Evolutionary conservation across 2,888 invertebrate species (phyloP), one percentile per base, ranked within the genome.

Genomic region (Unio delphinus): DNA sequence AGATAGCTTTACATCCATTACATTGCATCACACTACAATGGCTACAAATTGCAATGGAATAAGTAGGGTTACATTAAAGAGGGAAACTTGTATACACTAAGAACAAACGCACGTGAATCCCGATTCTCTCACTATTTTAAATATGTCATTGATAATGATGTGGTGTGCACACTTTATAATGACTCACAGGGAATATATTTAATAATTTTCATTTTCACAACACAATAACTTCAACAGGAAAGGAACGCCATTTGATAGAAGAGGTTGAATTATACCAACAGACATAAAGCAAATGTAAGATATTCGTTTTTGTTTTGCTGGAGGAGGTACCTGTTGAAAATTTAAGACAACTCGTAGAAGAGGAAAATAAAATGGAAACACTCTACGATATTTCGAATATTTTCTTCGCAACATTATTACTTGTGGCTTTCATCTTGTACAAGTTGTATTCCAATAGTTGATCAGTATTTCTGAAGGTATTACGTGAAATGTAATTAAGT

Each of bases 161-260:
- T 66, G 18, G 73, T 79, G 7, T 79, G 79, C 65, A 64, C 64
- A 18, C 28, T 30, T 23, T 15, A 20, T 18, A 20, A 45, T 6
- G 61, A 65, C 17, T 54, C 61, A 23, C 26, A 65, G 15, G 28
- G 63, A 2, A 72, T 78, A 45, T 67, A 76, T 11, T 59, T 80
- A 6, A n/a, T 78, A 17, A 64, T 76, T 15, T 58, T 78, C 15
- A 73, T 80, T 20, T 55, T 70, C 6, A 75, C 78, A 8, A 54
- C 64, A 11, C 76, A 70, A 60, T 15, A 59, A 7, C 61, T 75
- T 57, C 26, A 8, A 17, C 20, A 61, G 23, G 34, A 69, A n/a
- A 62, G 80, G 30, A 60, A 73, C 4, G 67, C 76, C 8, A 69
- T 80, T 26, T 55, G 80, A n/a, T 54, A 71, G n/a, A 76, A 79